Percentiles rank a stretch among this genome's conserved stretches.
These are phyloP conservation scores for Isichthys henryi DNA, from an alignment of 2,113 vertebrate species.

Conservation along the genomic window DNA sequence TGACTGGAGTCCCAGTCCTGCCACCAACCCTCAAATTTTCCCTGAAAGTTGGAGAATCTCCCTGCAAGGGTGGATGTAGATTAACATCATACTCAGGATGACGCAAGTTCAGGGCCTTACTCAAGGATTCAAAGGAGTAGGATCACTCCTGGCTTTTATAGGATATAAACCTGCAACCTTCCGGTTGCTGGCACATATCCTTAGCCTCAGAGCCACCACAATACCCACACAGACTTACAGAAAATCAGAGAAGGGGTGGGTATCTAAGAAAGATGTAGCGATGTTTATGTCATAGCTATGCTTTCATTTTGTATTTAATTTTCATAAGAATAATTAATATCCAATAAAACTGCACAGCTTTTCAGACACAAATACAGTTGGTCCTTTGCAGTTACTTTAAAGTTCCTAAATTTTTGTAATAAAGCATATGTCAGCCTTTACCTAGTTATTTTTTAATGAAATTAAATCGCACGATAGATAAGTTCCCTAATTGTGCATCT, in stretches of 20 bases:
- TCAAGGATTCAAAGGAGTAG: too few species aligned
- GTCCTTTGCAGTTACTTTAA: background rate
- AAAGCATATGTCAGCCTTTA: background rate
- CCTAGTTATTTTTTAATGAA: background rate
- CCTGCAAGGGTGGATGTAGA: too few species aligned
- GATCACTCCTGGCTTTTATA: too few species aligned
- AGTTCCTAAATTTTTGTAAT: background rate
- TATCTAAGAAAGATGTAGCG: background rate
- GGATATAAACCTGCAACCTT: too few species aligned
- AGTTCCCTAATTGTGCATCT: background rate
- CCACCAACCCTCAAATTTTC: too few species aligned
- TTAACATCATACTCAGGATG: too few species aligned
- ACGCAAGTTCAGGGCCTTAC: too few species aligned
- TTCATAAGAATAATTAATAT: background rate
- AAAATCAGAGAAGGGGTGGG: background rate
- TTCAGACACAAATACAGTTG: background rate
- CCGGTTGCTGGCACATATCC: too few species aligned
- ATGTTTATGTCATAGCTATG: background rate
- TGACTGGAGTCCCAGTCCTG: too few species aligned
- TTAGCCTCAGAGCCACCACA: too few species aligned
- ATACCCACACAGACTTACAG: background rate
- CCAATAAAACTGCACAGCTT: background rate
- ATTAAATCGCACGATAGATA: background rate
- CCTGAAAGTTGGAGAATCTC: too few species aligned
- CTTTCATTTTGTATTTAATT: background rate